Percentiles rank a stretch among this genome's conserved stretches.
Conservation (phyloP, 1,140 invertebrate species). For the Drusus annulatus region DNA sequence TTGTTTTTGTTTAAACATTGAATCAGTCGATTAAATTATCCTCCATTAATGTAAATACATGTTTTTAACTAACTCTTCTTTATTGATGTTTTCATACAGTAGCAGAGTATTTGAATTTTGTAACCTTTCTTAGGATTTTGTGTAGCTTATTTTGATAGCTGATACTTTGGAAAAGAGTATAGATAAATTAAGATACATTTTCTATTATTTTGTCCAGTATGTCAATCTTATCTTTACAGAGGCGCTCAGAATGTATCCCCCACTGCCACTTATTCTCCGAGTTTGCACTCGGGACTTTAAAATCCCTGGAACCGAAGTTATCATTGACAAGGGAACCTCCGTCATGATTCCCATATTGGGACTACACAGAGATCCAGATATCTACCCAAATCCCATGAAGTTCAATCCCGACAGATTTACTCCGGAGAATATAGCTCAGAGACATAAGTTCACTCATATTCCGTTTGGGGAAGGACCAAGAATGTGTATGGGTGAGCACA, state of each 20-base stretch:
- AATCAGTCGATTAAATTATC: no score
- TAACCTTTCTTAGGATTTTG: no score
- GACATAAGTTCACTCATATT: conserved; percentile 54
- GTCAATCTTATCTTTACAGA: conserved; percentile 59
- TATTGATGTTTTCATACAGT: no score
- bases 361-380: conserved; percentile 74
- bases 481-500: conserved; percentile 60
- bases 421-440: conserved; percentile 52
- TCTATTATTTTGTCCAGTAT: not conserved
- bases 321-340: conserved; percentile 65
- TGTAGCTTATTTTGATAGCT: not conserved
- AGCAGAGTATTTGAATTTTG: not conserved
- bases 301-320: conserved; percentile 65
- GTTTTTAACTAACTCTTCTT: no score
- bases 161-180: not conserved
- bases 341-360: conserved; percentile 68
- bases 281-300: conserved; percentile 63
- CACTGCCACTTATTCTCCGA: conserved; percentile 67
- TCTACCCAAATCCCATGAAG: conserved; percentile 67
- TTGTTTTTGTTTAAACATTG: no score
- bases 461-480: conserved; percentile 56
- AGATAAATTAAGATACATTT: no score
- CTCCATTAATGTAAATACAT: no score
- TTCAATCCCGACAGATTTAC: conserved; percentile 58
- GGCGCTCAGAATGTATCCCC: conserved; percentile 74